These are phyloP conservation scores for Marasmarcha lunaedactyla DNA, from an alignment of 2,888 invertebrate genomes.

Conservation along the genomic window DNA sequence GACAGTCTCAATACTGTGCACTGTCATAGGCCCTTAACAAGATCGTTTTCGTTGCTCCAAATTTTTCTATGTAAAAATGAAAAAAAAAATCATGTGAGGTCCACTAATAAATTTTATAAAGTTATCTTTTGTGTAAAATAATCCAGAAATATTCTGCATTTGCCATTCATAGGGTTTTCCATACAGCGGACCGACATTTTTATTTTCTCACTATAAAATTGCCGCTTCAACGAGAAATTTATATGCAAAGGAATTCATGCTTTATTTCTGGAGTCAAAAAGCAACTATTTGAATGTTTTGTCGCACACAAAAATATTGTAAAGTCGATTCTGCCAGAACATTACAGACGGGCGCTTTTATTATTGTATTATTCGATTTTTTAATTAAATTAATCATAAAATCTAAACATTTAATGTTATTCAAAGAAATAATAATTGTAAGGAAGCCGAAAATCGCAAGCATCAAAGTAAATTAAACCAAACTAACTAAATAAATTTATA, in stretches of 20 bases:
- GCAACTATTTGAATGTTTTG: background rate
- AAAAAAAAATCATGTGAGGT: too few species aligned
- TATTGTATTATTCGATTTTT: too few species aligned
- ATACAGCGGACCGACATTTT: constrained; percentile 15
- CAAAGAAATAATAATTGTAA: too few species aligned
- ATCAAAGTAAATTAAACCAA: too few species aligned
- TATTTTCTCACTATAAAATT: constrained; percentile 30
- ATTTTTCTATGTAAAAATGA: too few species aligned
- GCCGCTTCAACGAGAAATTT: constrained; percentile 19
- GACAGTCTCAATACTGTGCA: too few species aligned
- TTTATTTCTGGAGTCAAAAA: background rate
- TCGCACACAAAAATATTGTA: background rate
- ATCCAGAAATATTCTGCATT: constrained; percentile 15
- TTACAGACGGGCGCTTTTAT: background rate
- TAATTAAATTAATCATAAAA: too few species aligned
- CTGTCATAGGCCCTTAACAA: too few species aligned
- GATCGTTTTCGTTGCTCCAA: too few species aligned
- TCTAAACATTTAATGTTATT: too few species aligned
- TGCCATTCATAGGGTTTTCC: constrained; percentile 4
- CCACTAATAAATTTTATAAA: constrained; percentile 3
- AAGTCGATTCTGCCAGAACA: background rate
- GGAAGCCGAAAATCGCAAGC: too few species aligned
- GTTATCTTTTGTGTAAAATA: constrained; percentile 28
- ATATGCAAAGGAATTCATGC: background rate
- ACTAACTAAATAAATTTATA: too few species aligned